These are phyloP conservation scores for Lepeophtheirus salmonis DNA, from an alignment of 1,140 invertebrate species.

Conservation along the genomic window DNA sequence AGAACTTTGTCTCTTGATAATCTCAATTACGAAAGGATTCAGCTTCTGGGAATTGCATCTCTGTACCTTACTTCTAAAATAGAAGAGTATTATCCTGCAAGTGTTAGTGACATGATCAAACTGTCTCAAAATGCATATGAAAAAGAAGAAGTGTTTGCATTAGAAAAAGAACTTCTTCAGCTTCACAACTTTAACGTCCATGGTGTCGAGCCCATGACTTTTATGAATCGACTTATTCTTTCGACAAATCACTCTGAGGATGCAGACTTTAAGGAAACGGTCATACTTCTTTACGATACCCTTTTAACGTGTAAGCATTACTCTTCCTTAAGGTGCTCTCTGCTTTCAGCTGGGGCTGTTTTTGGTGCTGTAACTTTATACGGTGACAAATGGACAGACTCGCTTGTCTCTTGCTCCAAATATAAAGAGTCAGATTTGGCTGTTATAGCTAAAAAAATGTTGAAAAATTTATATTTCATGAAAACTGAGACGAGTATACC, in stretches of 20 bases:
- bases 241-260: not conserved
- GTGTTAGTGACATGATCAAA: not conserved
- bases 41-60: not conserved
- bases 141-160: not conserved
- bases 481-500: not conserved
- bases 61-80: not conserved
- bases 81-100: not conserved
- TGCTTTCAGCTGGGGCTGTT: not conserved
- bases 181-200: not conserved
- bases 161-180: constrained; percentile 1
- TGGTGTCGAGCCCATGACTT: not conserved
- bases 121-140: not conserved
- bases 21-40: not conserved
- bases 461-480: not conserved
- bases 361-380: not conserved
- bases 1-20: not conserved
- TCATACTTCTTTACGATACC: constrained; percentile 5
- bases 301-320: not conserved
- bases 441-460: not conserved
- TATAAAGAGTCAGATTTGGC: not conserved
- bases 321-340: not conserved
- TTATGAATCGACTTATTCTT: constrained; percentile 1
- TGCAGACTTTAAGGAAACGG: not conserved
- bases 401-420: not conserved
- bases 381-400: not conserved